phyloP scores from a whole-genome alignment of 2,797 vertebrate genomes.

The Gadopsis bispinosus region DNA sequence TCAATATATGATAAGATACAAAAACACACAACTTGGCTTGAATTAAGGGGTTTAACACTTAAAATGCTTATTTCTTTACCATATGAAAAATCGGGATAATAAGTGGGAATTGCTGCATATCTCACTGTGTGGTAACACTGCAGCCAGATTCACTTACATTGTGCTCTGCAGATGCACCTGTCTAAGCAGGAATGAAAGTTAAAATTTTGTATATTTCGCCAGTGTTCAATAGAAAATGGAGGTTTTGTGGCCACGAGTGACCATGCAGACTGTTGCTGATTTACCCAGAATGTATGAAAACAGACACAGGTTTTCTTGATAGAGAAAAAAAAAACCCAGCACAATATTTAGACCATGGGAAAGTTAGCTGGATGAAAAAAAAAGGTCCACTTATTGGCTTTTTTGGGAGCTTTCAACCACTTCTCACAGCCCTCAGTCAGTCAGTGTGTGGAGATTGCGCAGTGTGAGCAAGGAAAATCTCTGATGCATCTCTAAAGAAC shows the following conservation, averaged over 20 bases:
- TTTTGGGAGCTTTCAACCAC: neutral
- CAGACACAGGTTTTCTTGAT: neutral
- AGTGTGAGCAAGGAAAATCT: neutral
- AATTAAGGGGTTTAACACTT: neutral
- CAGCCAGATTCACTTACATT: neutral
- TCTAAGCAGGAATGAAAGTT: neutral
- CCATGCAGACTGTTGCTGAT: neutral
- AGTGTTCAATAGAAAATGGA: neutral
- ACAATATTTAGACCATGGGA: neutral
- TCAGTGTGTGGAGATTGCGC: neutral
- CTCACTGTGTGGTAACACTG: neutral
- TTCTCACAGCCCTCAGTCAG: neutral
- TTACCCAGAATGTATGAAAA: neutral
- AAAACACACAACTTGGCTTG: neutral
- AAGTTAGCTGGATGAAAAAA: neutral
- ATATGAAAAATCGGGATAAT: neutral
- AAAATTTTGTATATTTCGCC: neutral
- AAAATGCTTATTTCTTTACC: neutral
- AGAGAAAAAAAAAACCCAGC: neutral
- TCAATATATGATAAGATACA: conserved; percentile 13
- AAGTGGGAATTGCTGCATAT: neutral
- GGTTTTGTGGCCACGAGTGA: neutral
- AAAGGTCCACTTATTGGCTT: neutral
- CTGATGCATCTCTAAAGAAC: neutral
- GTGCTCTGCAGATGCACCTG: neutral